Percentiles rank a stretch among this genome's conserved stretches.
Conservation (phyloP, 2,113 vertebrate species). For the Ivindomyrus marchei region DNA sequence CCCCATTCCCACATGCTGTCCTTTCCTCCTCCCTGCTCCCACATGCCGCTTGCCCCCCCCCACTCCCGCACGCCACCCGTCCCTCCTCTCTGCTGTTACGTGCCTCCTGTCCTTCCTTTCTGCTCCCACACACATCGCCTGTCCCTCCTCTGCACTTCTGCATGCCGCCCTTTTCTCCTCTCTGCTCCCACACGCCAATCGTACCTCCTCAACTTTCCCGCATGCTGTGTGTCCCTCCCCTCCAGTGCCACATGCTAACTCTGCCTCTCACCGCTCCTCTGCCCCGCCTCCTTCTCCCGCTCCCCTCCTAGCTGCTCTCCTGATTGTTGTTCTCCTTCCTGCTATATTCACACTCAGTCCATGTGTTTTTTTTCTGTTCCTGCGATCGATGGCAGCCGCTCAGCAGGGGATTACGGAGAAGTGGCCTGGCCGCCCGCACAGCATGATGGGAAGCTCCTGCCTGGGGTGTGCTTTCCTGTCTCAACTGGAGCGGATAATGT, state of each 20-base stretch:
- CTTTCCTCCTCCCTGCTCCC: background rate
- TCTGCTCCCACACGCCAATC: background rate
- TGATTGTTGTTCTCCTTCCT: background rate
- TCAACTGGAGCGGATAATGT: background rate
- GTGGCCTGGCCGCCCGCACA: background rate
- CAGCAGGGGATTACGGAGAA: background rate
- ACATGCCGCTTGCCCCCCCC: no score
- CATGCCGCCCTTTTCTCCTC: background rate
- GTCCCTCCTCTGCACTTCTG: background rate
- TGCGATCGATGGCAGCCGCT: conserved; percentile 17
- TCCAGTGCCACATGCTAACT: background rate
- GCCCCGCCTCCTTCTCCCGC: background rate
- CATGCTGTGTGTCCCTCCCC: background rate
- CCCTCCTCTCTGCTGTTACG: background rate
- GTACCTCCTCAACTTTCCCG: background rate
- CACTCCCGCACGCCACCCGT: background rate
- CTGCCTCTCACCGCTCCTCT: background rate
- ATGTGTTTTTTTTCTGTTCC: background rate
- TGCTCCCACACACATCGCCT: no score
- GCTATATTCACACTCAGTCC: background rate
- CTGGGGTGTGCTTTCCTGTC: background rate
- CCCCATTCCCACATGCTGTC: background rate
- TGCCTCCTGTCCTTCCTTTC: no score
- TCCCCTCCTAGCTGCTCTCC: background rate
- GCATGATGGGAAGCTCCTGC: conserved; percentile 1